Percentiles rank a stretch among this genome's conserved stretches.
Evolutionary conservation across 2,797 vertebrate species (phyloP).

Genomic region (Danio jaintianensis): DNA sequence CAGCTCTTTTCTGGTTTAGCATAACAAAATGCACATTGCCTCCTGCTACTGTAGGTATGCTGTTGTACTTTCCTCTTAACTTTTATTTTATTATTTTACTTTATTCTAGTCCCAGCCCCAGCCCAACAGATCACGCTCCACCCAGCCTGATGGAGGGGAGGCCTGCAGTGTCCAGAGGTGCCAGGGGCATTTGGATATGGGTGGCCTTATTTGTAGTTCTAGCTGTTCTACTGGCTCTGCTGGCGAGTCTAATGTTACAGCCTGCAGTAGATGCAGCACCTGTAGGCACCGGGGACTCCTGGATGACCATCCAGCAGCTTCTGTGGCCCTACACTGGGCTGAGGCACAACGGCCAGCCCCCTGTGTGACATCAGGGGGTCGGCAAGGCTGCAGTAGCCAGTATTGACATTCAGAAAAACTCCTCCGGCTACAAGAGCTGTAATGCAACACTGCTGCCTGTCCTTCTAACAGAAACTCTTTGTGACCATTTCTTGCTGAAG

Average conservation of each 20-base stretch:
- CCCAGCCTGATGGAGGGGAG: constrained; percentile 66
- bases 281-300: constrained; percentile 86
- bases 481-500: neutral
- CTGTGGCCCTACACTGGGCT: constrained; percentile 91
- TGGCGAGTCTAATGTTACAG: constrained; percentile 87
- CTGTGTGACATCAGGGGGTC: constrained; percentile 74
- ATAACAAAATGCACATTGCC: neutral
- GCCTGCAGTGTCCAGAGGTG: constrained; percentile 71
- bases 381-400: neutral
- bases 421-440: neutral
- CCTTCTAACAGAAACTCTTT: constrained; percentile 1
- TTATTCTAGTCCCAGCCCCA: constrained; percentile 65
- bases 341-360: constrained; percentile 87
- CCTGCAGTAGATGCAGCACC: constrained; percentile 87
- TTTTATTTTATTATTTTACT: neutral
- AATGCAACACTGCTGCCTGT: constrained; percentile 25
- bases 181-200: constrained; percentile 82
- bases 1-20: neutral
- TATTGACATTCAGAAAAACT: constrained; percentile 12
- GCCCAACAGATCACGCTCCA: constrained; percentile 64
- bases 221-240: constrained; percentile 84
- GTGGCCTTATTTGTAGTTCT: constrained; percentile 81
- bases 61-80: neutral
- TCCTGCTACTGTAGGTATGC: neutral
- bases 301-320: constrained; percentile 91